Base-by-base conservation (phyloP, 2,888 invertebrate genomes). In the Nineta flava region DNA sequence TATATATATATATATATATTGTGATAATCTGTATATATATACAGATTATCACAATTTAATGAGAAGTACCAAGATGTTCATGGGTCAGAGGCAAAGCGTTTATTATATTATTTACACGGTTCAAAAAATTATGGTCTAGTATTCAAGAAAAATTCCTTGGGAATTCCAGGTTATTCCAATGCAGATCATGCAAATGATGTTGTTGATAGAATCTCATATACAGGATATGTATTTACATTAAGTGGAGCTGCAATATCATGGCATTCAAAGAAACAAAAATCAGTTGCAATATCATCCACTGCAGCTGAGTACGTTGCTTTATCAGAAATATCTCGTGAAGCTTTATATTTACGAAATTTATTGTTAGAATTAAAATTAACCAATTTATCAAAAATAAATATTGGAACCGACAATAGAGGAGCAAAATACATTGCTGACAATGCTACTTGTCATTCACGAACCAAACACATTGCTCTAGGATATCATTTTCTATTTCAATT, bases 201-300 rank as follows among this genome's bases (percentile, higher is more conserved):
- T 19, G 6, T 6, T n/a, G 45, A 21, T 10, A 45, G 45, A 10
- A 45, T 26, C 10, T 45, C 45, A 19, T 45, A 45, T 45, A 45
- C 45, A 26, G 45, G 45, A 26, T 45, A 26, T 10, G 7, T 19
- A 7, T 45, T 45, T 45, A 26, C 17, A 45, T 6, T 45, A 26
- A n/a, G 26, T 19, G 45, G 45, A 45, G 19, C 45, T n/a, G 45
- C 45, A 26, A 26, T 45, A 16, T 42, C 42, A 5, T 42, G 42
- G 5, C 42, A 7, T 16, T 16, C 16, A 10, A 42, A 17, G 42
- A 42, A 42, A 42, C 42, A 42, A 16, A 2, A 9, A 7, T 42
- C 42, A 3, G 42, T 42, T 17, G 10, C 16, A 16, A 15, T 42
- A 2, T 42, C 42, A 16, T 16, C 16, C 2, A 42, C 42, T 15